phyloP scores from a whole-genome alignment of 2,797 vertebrate genomes.

The Thalassophryne amazonica region DNA sequence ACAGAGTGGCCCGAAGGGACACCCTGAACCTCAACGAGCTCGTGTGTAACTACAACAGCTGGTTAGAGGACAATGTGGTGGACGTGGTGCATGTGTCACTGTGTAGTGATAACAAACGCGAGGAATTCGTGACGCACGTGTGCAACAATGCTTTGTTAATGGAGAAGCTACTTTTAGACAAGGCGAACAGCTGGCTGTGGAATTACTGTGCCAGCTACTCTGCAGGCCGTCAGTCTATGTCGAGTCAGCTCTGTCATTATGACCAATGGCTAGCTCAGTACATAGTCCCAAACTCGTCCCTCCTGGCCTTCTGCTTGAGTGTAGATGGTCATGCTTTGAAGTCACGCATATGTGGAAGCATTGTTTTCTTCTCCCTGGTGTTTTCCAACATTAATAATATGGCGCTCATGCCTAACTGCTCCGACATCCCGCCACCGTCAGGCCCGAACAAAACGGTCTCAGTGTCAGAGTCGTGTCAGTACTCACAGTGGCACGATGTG shows the following conservation, averaged over 20 bases:
- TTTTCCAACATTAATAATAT: constrained; percentile 63
- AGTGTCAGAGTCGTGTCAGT: constrained; percentile 57
- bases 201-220: constrained; percentile 69
- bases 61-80: constrained; percentile 42
- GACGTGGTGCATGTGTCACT: constrained; percentile 67
- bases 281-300: background rate
- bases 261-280: constrained; percentile 59
- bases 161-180: constrained; percentile 56
- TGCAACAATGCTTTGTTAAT: constrained; percentile 62
- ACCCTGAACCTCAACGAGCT: constrained; percentile 68
- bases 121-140: constrained; percentile 64
- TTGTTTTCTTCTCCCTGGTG: constrained; percentile 65
- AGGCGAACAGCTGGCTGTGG: constrained; percentile 73
- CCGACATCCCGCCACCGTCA: background rate
- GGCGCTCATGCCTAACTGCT: constrained; percentile 69
- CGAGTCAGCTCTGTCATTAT: constrained; percentile 70
- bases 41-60: constrained; percentile 72
- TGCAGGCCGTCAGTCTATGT: constrained; percentile 36
- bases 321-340: constrained; percentile 60
- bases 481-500: constrained; percentile 67
- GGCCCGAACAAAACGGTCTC: background rate
- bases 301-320: constrained; percentile 72
- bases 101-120: constrained; percentile 72
- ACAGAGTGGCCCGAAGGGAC: constrained; percentile 36
- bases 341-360: constrained; percentile 62